phyloP scores from a whole-genome alignment of 2,113 vertebrate species.

The Silurus asotus region DNA sequence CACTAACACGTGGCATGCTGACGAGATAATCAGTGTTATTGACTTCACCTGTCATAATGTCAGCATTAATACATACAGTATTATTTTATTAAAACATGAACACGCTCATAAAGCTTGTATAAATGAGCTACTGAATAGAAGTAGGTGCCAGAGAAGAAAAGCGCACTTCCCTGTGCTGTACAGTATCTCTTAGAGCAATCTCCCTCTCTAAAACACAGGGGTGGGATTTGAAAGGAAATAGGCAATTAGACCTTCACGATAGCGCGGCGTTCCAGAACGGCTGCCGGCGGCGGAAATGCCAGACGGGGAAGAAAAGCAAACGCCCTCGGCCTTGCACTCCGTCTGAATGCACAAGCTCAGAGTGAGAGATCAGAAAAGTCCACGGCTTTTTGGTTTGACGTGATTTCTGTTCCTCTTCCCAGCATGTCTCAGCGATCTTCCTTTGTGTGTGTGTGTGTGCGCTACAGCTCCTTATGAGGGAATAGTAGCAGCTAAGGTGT shows the following conservation, averaged over 20 bases:
- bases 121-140: background rate
- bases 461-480: background rate
- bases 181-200: background rate
- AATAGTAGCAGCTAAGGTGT: background rate
- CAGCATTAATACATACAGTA: background rate
- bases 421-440: slow-evolving; percentile 8
- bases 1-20: too few relatives aligned
- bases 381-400: slow-evolving; percentile 6
- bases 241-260: slow-evolving; percentile 59
- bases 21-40: too few relatives aligned
- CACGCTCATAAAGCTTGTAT: background rate
- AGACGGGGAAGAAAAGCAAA: slow-evolving; percentile 43
- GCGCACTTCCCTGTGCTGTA: background rate
- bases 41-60: too few relatives aligned
- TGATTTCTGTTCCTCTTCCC: background rate
- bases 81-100: background rate
- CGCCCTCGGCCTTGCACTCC: background rate
- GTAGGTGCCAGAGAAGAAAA: background rate
- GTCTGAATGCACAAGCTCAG: background rate
- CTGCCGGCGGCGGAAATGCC: slow-evolving; percentile 66
- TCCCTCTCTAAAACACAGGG: slow-evolving; percentile 44
- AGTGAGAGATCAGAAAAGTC: slow-evolving; percentile 3
- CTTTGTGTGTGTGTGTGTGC: slow-evolving; percentile 3
- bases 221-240: slow-evolving; percentile 60
- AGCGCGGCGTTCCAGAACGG: slow-evolving; percentile 48